Evolutionary conservation across 2,797 vertebrate species (phyloP), one percentile per base, ranked within the genome.

Genomic region (Pangasius krempfi): DNA sequence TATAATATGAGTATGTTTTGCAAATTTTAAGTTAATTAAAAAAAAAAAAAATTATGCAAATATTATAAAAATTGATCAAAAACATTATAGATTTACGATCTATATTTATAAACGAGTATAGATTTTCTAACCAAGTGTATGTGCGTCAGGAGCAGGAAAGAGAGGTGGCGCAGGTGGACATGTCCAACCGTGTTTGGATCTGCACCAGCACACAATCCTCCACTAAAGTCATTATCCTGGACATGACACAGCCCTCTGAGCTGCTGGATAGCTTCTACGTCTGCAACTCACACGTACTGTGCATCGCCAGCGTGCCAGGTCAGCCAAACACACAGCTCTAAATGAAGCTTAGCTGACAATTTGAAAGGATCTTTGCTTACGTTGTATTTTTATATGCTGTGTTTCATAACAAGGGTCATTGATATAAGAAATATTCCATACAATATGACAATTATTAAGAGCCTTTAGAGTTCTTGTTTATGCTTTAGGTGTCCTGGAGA

Each of bases 271-370:
- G 97, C 92, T 99, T 99, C 94, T 99, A 98, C 0, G 98, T 98
- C 93, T 99, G 99, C 94, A 99, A 99, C 94, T 98, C 98, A 5
- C 98, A 99, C 0, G 96, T 99, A 16, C 96, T 99, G 83, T 99
- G 98, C 93, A 98, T 99, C 83, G 97, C 98, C 84, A 99, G 98
- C 20, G 96, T 99, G 3, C 98, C 99, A 92, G 98, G 99, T 99
- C 20, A 87, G 75, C 0, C 47, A 54, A 62, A 0, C 33, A 50
- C 25, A 82, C 52, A 85, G 64, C 73, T 20, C 18, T 56, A 30
- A 33, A 1, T 33, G 18, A 16, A 56, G 4, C 16, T 80, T 33
- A 80, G 37, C 4, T 56, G 16, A 33, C 52, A 1, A 40, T 60
- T 14, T 60, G 20, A 40, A 60, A 25, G 10, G 47, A 52, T 78